A percentile compares a stretch with the other conserved stretches of the same genome.
Conservation (phyloP, 2,888 invertebrate genomes). For the Arrhopalites spinosus region DNA sequence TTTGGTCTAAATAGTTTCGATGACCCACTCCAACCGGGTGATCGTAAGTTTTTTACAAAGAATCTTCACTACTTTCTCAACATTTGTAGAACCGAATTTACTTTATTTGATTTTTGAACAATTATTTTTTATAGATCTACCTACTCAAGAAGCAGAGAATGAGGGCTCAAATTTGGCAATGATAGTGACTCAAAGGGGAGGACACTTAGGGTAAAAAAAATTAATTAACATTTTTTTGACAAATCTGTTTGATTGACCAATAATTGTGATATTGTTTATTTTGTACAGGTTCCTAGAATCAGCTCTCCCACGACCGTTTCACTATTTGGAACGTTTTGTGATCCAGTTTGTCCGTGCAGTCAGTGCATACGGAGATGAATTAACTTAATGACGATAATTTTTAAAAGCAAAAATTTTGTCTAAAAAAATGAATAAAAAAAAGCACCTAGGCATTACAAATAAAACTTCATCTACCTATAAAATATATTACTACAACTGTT, state of each 20-base stretch:
- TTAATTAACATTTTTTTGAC: neutral
- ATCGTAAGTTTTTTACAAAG: conserved; percentile 64
- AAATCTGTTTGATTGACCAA: too few relatives aligned
- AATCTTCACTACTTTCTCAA: too few relatives aligned
- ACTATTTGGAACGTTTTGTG: conserved; percentile 55
- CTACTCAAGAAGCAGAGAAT: conserved; percentile 67
- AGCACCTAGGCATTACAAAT: too few relatives aligned
- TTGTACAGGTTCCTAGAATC: conserved; percentile 68
- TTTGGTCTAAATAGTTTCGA: conserved; percentile 84
- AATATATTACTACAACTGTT: too few relatives aligned
- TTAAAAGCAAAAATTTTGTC: too few relatives aligned
- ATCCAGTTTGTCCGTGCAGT: conserved; percentile 50
- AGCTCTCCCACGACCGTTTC: conserved; percentile 67
- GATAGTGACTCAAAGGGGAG: conserved; percentile 39
- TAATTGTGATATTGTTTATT: too few relatives aligned
- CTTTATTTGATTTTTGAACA: neutral
- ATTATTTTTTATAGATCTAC: conserved; percentile 65
- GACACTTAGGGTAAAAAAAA: conserved; percentile 59
- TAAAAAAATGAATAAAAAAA: too few relatives aligned
- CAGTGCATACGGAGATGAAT: conserved; percentile 30
- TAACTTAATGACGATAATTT: neutral
- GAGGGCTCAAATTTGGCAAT: conserved; percentile 61
- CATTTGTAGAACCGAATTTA: neutral
- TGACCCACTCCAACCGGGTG: conserved; percentile 83
- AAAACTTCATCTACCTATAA: neutral